Base-by-base conservation (phyloP, 2,888 invertebrate species). In the Phaedon cochleariae region DNA sequence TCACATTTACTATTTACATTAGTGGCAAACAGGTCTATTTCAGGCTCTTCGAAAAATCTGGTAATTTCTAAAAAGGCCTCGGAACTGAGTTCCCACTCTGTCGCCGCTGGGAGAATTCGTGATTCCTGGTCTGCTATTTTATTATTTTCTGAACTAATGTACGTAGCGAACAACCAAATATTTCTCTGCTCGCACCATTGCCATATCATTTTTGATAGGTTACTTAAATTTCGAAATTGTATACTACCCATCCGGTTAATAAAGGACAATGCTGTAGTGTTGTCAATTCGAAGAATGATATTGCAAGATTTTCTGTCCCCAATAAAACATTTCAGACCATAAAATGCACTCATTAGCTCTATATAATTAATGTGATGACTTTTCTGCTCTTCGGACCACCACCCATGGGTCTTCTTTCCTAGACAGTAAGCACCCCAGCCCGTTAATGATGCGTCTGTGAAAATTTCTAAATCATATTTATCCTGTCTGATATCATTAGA, bases 191-290 rank as follows among this genome's bases (percentile, higher is more conserved):
- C 62, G 59, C 21, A 79, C 46, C 6, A 64, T 46, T 64, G 49
- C 70, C 68, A 69, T 46, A 77, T 75, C 5, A 66, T 57, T 52
- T 68, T 60, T 34, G 67, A 51, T 52, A 74, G 26, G 46, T 51
- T 29, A 59, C 71, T 67, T 7, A 70, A 64, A 10, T 68, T 59
- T 0, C 10, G 7, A 17, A 53, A 41, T 55, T 69, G 64, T 17
- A 72, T 51, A 31, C 63, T 63, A n/a, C 65, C 64, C 63, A 68
- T 67, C 57, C 65, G 65, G 53, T 69, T 69, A 31, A 67, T 64
- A 41, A 59, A 64, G n/a, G 64, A 62, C 22, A 66, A 63, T 12
- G 64, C 66, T 17, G 66, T 67, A 2, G 64, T 62, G 29, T 66
- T 71, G 65, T 69, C 71, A 18, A 69, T 31, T 37, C 71, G 37